Evolutionary conservation across 2,113 vertebrate species (phyloP), one percentile per base, ranked within the genome.

Genomic region (Heteronetta atricapilla): DNA sequence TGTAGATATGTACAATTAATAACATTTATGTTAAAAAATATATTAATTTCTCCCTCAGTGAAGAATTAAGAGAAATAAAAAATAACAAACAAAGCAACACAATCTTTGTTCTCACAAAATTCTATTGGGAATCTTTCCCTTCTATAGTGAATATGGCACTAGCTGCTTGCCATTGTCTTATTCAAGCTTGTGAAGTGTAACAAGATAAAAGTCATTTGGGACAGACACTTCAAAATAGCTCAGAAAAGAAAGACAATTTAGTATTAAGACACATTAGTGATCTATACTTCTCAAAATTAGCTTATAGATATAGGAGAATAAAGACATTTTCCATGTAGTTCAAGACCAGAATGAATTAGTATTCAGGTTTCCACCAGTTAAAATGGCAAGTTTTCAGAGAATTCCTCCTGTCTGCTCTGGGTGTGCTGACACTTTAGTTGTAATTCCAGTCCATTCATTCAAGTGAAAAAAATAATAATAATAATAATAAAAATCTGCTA

Each of bases 1-100:
- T 94, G 66, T 73, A 90, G 76, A 94, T 89, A 79, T 44, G 55
- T 66, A 74, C 25, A 90, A 81, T 93, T 96, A 97, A 91, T 86
- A 94, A 79, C 3, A 79, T 69, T 93, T 79, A 93, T 76, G 66
- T 73, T 88, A 60, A 86, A 96, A 95, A 95, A 80, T 56, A 75
- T 28, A 79, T 88, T 75, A 50, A 88, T 91, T 76, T n/a, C 21
- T 88, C 44, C 84, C 58, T 79, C 66, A 44, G 12, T 90, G 85
- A 78, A 91, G 40, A 94, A 83, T 74, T 79, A 75, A 22, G 38
- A 64, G 31, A 94, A 91, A 86, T 84, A 91, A 82, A 73, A 94
- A 91, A 86, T 82, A 91, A 82, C 73, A 88, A 85, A 88, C 44
- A 86, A 88, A 92, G 11, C 22, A 73, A 46, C 92, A 56, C 18